phyloP scores from a whole-genome alignment of 2,113 vertebrate species.

The Antigone vipio region DNA sequence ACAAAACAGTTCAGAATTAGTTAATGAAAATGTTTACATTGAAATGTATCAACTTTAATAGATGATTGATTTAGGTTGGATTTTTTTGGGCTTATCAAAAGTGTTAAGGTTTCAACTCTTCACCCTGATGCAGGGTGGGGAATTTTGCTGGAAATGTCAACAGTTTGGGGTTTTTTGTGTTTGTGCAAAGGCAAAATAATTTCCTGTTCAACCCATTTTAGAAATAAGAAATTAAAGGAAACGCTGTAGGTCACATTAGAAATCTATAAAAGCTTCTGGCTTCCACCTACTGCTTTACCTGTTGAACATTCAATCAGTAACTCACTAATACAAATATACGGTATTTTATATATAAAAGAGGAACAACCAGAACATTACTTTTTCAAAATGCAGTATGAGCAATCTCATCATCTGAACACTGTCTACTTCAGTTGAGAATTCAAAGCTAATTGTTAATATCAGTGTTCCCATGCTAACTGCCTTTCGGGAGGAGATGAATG shows the following conservation, averaged over 20 bases:
- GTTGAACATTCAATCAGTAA: neutral
- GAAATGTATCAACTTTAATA: neutral
- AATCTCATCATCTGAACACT: neutral
- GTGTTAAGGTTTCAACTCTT: neutral
- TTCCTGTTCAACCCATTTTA: slow-evolving; percentile 5
- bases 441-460: neutral
- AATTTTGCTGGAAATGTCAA: slow-evolving; percentile 14
- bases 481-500: neutral
- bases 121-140: neutral
- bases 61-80: neutral
- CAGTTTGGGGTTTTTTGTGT: neutral
- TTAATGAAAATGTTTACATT: neutral
- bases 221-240: neutral
- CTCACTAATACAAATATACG: neutral
- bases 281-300: neutral
- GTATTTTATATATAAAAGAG: neutral
- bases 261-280: neutral
- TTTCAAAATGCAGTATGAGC: neutral
- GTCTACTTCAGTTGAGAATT: neutral
- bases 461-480: neutral
- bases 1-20: neutral
- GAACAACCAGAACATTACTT: neutral
- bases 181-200: neutral
- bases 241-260: neutral
- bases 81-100: neutral